phyloP scores from a whole-genome alignment of 2,888 invertebrate genomes.

The Leptothorax acervorum region DNA sequence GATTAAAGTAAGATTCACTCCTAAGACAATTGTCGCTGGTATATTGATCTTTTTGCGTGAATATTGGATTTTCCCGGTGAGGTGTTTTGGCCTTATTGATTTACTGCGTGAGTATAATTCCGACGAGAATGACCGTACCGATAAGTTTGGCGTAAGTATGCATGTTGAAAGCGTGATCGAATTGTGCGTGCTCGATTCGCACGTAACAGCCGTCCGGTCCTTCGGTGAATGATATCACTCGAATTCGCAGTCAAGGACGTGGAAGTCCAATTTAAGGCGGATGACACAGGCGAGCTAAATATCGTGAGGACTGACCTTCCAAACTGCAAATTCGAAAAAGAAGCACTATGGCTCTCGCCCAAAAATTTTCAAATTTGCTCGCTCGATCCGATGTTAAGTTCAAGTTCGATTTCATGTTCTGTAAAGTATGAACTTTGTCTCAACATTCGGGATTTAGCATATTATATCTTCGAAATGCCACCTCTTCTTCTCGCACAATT shows the following conservation, averaged over 20 bases:
- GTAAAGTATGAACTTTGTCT: neutral
- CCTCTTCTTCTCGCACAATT: neutral
- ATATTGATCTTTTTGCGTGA: neutral
- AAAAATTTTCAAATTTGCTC: neutral
- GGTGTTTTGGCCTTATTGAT: neutral
- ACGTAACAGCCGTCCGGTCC: conserved; percentile 54
- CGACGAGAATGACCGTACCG: neutral
- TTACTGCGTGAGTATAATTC: neutral
- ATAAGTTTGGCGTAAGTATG: neutral
- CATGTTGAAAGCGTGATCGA: conserved; percentile 4
- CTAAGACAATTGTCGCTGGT: neutral
- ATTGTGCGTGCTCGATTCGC: conserved; percentile 1
- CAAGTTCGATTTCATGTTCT: neutral
- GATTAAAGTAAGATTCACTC: neutral
- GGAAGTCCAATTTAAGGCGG: conserved; percentile 36
- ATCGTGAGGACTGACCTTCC: neutral
- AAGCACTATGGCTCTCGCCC: neutral
- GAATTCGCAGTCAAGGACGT: conserved; percentile 39
- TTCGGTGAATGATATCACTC: conserved; percentile 33
- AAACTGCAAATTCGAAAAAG: neutral
- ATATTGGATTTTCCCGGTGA: neutral
- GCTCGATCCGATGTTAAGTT: neutral
- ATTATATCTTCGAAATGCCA: neutral
- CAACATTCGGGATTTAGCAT: neutral
- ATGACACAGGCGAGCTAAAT: conserved; percentile 34